These are phyloP conservation scores for Dallia pectoralis DNA, from an alignment of 2,797 vertebrate species.

Conservation along the genomic window DNA sequence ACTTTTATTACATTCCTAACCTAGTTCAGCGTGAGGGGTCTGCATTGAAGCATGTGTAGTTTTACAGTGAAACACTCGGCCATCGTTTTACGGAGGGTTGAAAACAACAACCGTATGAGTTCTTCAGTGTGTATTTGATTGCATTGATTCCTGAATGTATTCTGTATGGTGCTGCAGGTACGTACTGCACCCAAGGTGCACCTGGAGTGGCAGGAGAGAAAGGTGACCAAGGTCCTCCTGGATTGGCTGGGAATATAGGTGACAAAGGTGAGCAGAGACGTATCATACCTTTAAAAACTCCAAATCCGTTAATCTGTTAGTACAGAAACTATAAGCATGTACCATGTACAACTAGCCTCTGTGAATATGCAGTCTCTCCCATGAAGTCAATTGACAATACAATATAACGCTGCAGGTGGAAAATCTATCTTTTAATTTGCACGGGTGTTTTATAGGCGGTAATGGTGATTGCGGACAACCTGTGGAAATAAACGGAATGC, in stretches of 20 bases:
- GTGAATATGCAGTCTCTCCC: no score
- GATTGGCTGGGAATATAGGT: slow-evolving; percentile 52
- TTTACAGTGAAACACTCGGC: background rate
- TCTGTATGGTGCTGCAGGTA: slow-evolving; percentile 48
- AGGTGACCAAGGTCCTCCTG: slow-evolving; percentile 57
- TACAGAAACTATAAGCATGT: no score
- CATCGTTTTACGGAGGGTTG: background rate
- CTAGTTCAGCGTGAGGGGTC: background rate
- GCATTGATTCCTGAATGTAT: background rate
- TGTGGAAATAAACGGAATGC: slow-evolving; percentile 4
- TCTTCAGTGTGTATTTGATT: background rate
- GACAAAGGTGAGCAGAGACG: slow-evolving; percentile 53
- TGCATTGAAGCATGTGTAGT: background rate
- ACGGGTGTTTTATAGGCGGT: slow-evolving; percentile 26
- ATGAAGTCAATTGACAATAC: no score
- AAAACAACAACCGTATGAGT: background rate
- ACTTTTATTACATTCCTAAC: background rate
- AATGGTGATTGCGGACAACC: slow-evolving; percentile 49
- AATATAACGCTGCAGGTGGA: no score
- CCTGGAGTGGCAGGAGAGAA: slow-evolving; percentile 52
- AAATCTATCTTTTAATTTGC: background rate
- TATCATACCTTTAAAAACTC: background rate
- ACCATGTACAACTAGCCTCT: no score
- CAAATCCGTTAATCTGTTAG: no score
- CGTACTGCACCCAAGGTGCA: slow-evolving; percentile 58